phyloP scores from a whole-genome alignment of 2,113 vertebrate species.

The Speoplatyrhinus poulsoni region DNA sequence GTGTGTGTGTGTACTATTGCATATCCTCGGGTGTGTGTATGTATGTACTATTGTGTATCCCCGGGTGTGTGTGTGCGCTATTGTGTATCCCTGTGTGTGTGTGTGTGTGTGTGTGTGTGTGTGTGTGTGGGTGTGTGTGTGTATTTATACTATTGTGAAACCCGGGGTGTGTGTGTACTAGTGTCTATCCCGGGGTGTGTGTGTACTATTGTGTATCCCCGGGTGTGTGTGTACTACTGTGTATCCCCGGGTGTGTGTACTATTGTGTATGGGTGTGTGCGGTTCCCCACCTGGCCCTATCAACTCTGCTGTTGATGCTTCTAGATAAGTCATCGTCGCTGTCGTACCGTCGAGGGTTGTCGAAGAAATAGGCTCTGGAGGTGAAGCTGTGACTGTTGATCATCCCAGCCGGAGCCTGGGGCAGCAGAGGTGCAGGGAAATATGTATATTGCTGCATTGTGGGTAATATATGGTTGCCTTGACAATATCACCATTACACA shows the following conservation, averaged over 20 bases:
- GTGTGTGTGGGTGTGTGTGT: not conserved
- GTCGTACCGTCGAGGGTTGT: constrained; percentile 93
- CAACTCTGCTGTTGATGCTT: constrained; percentile 77
- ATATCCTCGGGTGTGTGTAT: no score
- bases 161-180: not conserved
- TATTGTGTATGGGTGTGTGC: not conserved
- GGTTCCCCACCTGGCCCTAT: constrained; percentile 78
- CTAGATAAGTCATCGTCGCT: constrained; percentile 93
- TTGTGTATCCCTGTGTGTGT: not conserved
- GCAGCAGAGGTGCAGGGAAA: not conserved
- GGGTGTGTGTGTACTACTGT: no score
- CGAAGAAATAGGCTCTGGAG: constrained; percentile 94
- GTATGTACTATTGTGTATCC: no score
- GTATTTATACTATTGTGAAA: no score
- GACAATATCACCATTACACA: not conserved
- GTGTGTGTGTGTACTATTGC: not conserved
- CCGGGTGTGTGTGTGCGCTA: no score
- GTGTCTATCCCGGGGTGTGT: not conserved
- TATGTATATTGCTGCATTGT: not conserved
- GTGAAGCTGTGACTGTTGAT: constrained; percentile 92
- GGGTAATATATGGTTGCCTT: no score
- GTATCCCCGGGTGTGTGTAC: not conserved
- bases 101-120: not conserved
- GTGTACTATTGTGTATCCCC: not conserved
- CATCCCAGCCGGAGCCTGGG: constrained; percentile 88